Conservation (phyloP, 2,888 invertebrate genomes). For the Iphiclides podalirius region DNA sequence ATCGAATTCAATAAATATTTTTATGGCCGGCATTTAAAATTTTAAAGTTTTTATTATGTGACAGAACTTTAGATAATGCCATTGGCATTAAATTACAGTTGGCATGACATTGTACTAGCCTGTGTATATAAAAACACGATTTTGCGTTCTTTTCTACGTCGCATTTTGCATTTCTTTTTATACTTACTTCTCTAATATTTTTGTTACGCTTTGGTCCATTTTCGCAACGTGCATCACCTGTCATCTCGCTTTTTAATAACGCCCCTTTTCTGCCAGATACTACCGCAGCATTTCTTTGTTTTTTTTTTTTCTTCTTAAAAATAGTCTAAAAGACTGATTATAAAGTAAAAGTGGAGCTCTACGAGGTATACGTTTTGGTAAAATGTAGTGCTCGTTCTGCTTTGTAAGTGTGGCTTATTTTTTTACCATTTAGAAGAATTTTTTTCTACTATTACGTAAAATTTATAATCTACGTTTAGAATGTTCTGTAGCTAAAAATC, state of each 20-base stretch:
- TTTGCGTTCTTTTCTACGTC: too few species aligned
- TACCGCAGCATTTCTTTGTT: slow-evolving; percentile 16
- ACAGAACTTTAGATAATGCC: too few species aligned
- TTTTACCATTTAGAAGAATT: neutral
- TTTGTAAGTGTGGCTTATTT: neutral
- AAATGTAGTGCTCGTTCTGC: neutral
- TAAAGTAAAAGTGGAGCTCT: slow-evolving; percentile 1
- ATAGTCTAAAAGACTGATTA: slow-evolving; percentile 14
- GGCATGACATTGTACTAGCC: too few species aligned
- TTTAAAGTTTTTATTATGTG: too few species aligned
- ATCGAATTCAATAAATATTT: too few species aligned
- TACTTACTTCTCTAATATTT: neutral
- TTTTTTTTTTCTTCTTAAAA: too few species aligned
- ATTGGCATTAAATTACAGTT: too few species aligned
- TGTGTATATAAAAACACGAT: too few species aligned
- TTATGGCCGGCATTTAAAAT: too few species aligned
- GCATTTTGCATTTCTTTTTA: too few species aligned
- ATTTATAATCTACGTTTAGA: neutral
- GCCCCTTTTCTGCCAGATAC: slow-evolving; percentile 9
- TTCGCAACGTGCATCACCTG: slow-evolving; percentile 8
- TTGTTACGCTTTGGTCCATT: slow-evolving; percentile 12
- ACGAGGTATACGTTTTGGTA: neutral
- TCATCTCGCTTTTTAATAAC: slow-evolving; percentile 16
- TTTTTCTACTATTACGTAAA: neutral
- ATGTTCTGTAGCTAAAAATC: too few species aligned